Evolutionary conservation across 1,140 invertebrate genomes (phyloP).

Genomic region (Zaprionus gabonicus): DNA sequence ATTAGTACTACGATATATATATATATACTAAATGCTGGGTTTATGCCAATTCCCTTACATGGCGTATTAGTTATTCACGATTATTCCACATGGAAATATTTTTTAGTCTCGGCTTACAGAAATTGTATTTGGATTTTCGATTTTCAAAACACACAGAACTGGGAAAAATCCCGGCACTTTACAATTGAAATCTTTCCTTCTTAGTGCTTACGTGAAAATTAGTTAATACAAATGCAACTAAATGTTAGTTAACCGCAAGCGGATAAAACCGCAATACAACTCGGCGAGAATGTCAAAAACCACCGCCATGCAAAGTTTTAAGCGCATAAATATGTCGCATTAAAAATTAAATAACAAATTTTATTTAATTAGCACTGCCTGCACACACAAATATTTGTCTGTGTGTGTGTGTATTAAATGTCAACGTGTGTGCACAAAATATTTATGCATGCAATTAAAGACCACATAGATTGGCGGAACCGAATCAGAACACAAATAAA

Average conservation of each 20-base stretch:
- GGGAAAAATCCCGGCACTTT: background rate
- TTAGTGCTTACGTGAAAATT: constrained; percentile 42
- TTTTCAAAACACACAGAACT: background rate
- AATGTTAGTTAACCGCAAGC: constrained; percentile 43
- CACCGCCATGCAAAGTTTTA: constrained; percentile 34
- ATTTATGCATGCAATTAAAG: constrained; percentile 47
- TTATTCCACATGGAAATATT: background rate
- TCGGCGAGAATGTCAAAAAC: constrained; percentile 24
- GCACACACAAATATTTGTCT: background rate
- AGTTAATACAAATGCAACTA: constrained; percentile 25
- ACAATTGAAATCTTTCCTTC: background rate
- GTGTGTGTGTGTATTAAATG: background rate
- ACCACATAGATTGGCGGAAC: constrained; percentile 14
- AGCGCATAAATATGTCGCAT: constrained; percentile 54
- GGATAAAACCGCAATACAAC: constrained; percentile 50
- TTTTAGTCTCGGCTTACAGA: constrained; percentile 8
- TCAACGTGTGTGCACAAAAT: constrained; percentile 15
- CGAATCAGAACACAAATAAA: constrained; percentile 9
- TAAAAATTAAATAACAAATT: constrained; percentile 64
- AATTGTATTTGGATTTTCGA: constrained; percentile 5
- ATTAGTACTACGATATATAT: background rate
- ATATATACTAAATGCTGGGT: background rate
- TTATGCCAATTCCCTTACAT: constrained; percentile 2
- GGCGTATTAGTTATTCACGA: constrained; percentile 3
- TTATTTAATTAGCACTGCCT: constrained; percentile 64